Evolutionary conservation across 2,797 vertebrate species (phyloP).

Genomic region (Pseudotriccus pelzelni): DNA sequence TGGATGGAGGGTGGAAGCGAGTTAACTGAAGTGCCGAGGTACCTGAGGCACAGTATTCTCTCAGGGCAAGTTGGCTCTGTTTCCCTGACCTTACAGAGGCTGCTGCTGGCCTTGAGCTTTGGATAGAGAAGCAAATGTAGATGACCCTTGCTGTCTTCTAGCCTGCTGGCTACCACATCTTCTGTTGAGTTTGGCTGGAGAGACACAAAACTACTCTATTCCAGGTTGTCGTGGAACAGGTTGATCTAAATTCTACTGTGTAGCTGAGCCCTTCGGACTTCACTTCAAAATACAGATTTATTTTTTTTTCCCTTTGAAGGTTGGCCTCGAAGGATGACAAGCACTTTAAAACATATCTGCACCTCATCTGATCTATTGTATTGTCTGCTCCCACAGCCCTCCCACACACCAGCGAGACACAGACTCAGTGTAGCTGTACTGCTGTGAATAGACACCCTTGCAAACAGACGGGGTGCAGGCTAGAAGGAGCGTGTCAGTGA

Average conservation of each 20-base stretch:
- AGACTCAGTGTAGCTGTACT: not conserved
- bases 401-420: not conserved
- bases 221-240: not conserved
- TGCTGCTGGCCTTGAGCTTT: not conserved
- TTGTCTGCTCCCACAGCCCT: not conserved
- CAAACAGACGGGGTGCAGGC: not conserved
- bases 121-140: not conserved
- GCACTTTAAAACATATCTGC: constrained; percentile 50
- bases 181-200: not conserved
- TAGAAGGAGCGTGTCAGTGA: not conserved
- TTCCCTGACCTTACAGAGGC: not conserved
- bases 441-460: not conserved
- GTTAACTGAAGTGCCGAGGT: not conserved
- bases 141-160: not conserved
- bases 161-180: not conserved
- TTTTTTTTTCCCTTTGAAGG: not conserved
- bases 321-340: not conserved
- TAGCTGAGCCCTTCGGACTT: not conserved
- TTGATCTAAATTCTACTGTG: not conserved
- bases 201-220: not conserved
- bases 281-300: not conserved
- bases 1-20: not conserved
- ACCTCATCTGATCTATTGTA: constrained; percentile 20
- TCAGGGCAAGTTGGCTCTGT: not conserved
- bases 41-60: not conserved